A percentile compares a stretch with the other conserved stretches of the same genome.
Evolutionary conservation across 2,113 vertebrate species (phyloP).

Genomic region (Amblyornis subalaris): DNA sequence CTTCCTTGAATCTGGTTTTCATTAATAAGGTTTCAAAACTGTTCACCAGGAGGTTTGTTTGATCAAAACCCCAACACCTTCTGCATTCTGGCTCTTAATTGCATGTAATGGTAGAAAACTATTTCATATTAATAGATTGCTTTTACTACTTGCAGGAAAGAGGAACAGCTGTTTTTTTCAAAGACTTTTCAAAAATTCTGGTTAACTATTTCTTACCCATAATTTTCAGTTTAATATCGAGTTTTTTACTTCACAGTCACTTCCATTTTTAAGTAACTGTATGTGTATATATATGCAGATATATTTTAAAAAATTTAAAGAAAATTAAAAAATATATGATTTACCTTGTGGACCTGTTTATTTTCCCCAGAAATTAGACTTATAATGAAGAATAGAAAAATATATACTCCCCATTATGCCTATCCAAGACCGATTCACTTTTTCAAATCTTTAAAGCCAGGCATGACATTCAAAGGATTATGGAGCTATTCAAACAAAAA

Average conservation of each 20-base stretch:
- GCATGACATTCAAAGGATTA: not conserved
- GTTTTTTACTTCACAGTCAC: not conserved
- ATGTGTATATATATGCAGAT: accelerated
- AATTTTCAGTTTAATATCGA: not conserved
- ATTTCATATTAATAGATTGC: not conserved
- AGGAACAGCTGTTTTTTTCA: not conserved
- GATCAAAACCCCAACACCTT: not conserved
- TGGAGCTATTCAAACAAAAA: not conserved
- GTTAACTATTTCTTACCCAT: not conserved
- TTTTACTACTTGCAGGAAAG: not conserved
- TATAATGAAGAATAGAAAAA: not conserved
- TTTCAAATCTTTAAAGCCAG: not conserved
- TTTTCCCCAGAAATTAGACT: not conserved
- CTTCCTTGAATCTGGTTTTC: not conserved
- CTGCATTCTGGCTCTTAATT: not conserved
- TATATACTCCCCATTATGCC: accelerated
- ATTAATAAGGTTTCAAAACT: not conserved
- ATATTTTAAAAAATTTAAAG: too few species aligned
- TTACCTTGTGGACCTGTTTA: not conserved
- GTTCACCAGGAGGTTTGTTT: not conserved
- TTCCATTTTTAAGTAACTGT: not conserved
- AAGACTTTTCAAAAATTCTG: not conserved
- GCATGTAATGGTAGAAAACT: not conserved
- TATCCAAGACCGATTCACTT: not conserved
- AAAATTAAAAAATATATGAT: not conserved